A percentile compares a stretch with the other conserved stretches of the same genome.
These are phyloP conservation scores for Nesometra sesokonis DNA, from an alignment of 35 echinoderm and acorn worm genomes.

Conservation along the genomic window DNA sequence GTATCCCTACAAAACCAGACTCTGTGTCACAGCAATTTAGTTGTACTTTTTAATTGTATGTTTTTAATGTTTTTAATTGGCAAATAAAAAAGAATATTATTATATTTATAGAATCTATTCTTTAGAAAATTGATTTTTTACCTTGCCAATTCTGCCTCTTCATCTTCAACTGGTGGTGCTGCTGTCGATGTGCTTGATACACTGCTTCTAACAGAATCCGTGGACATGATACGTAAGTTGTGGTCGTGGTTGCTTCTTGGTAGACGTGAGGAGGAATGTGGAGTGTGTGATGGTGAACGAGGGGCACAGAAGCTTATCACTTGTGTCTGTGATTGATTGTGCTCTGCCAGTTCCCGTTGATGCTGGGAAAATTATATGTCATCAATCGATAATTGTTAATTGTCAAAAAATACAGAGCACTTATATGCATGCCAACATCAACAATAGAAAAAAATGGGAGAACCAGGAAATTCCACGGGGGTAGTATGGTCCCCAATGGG, in stretches of 20 bases:
- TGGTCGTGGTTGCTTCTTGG: neutral
- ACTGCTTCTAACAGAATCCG: conserved; percentile 12
- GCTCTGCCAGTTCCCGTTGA: conserved; percentile 1
- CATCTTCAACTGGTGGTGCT: neutral
- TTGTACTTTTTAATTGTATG: neutral
- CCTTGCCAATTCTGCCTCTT: conserved; percentile 20
- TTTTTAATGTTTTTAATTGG: too few relatives aligned
- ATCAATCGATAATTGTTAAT: neutral
- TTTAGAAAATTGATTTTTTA: neutral
- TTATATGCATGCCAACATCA: too few relatives aligned
- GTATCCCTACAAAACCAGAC: too few relatives aligned
- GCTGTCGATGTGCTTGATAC: neutral
- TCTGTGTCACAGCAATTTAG: neutral
- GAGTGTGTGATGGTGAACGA: neutral
- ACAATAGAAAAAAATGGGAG: too few relatives aligned
- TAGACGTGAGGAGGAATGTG: neutral
- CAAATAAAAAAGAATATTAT: neutral
- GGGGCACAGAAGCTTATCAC: conserved; percentile 20
- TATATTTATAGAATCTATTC: neutral
- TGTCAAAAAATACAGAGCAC: too few relatives aligned
- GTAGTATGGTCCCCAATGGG: too few relatives aligned
- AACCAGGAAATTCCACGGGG: too few relatives aligned
- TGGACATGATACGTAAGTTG: neutral
- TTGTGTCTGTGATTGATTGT: neutral
- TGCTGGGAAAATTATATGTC: neutral